These are phyloP conservation scores for Benitochromis conjunctus DNA, from an alignment of 2,113 vertebrate species.

Conservation along the genomic window DNA sequence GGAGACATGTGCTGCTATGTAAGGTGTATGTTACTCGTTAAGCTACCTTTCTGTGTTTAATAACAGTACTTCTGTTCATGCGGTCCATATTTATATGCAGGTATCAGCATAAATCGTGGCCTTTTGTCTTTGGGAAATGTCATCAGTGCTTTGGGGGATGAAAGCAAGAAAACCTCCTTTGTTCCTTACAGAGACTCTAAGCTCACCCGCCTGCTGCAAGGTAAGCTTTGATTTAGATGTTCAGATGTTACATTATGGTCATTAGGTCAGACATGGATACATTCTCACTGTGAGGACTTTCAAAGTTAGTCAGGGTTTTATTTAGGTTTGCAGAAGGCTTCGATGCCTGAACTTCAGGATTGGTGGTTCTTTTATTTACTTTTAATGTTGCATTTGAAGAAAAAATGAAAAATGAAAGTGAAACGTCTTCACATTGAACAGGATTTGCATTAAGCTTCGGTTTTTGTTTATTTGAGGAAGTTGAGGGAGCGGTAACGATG, in stretches of 20 bases:
- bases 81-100: conserved; percentile 58
- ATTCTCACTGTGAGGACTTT: background rate
- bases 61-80: background rate
- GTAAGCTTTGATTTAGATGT: conserved; percentile 68
- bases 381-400: background rate
- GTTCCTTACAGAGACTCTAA: conserved; percentile 98
- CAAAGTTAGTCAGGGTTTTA: background rate
- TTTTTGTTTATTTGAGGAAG: background rate
- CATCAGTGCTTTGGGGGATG: conserved; percentile 96
- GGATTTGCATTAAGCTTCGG: background rate
- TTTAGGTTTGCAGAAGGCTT: background rate
- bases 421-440: background rate
- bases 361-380: background rate
- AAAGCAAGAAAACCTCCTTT: conserved; percentile 85
- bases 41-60: background rate
- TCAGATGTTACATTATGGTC: background rate
- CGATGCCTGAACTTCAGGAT: fast-evolving
- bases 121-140: conserved; percentile 93
- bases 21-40: background rate
- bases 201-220: conserved; percentile 90
- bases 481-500: background rate
- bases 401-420: background rate
- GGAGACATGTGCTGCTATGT: background rate
- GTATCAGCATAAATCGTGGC: conserved; percentile 95
- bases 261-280: background rate